Evolutionary conservation across 2,888 invertebrate species (phyloP), one percentile per base, ranked within the genome.

Genomic region (Spatulosminthurus flaviceps): DNA sequence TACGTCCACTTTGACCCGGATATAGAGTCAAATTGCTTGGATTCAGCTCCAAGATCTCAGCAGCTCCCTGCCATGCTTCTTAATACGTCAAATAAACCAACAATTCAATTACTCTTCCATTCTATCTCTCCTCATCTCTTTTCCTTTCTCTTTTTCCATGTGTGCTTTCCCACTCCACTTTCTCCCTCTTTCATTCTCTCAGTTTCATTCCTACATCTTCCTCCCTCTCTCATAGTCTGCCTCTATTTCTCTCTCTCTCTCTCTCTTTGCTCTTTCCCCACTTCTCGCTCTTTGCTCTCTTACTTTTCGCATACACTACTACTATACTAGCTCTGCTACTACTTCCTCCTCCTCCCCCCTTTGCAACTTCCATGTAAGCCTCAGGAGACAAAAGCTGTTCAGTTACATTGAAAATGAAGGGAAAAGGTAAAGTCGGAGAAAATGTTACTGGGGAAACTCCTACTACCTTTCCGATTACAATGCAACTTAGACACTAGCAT

Each of bases 21-120:
- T 75, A 79, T 1, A 85, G 66, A 22, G 83, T 83, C 70, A 84
- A 77, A 80, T 84, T 85, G 64, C 77, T 79, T 5, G 85, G 85
- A 64, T 75, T 83, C 66, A 85, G 66, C 51, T 83, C 83, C 28
- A 84, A 64, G 64, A 85, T 84, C 77, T 85, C 85, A 2, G 83
- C 80, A 16, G 79, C 70, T 41, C 81, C 83, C 26, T 61, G 75
- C 60, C 72, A 79, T 22, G 70, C 69, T 60, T 67, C 74, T 74
- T 43, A 60, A 51, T 60, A 74, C 78, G 67, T 67, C 60, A 78
- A 77, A 69, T 67, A 72, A 79, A 28, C 29, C 77, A 77, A 77
- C 73, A 74, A 78, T 80, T 80, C 78, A 78, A 80, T 80, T 80
- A 80, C 74, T 77, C 74, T 71, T 51, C 79, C 79, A 74, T 79